Evolutionary conservation across 2,797 vertebrate species (phyloP).

Genomic region (Distichodus sexfasciatus): DNA sequence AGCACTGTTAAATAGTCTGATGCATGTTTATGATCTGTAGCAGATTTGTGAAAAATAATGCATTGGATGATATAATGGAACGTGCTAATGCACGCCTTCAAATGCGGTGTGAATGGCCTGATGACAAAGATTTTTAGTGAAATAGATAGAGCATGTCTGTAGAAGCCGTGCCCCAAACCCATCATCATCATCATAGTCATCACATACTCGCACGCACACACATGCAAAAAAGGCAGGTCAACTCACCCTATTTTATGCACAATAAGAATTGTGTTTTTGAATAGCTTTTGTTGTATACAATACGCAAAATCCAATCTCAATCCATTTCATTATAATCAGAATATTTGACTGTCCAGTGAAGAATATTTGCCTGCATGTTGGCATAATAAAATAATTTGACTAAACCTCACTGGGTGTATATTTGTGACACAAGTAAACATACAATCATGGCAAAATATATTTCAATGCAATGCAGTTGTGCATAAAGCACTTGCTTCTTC

Average conservation of each 20-base stretch:
- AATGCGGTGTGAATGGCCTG: background rate
- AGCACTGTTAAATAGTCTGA: too few relatives aligned
- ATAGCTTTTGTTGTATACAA: slow-evolving; percentile 9
- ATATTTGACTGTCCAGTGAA: too few relatives aligned
- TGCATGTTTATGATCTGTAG: background rate
- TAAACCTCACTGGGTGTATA: too few relatives aligned
- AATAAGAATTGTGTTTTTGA: background rate
- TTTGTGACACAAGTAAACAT: too few relatives aligned
- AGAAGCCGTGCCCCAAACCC: background rate
- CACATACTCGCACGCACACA: background rate
- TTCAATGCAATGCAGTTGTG: background rate
- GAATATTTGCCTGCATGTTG: too few relatives aligned
- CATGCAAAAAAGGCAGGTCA: background rate
- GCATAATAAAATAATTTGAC: too few relatives aligned
- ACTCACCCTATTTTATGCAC: background rate
- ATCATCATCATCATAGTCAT: background rate
- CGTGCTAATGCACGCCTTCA: background rate
- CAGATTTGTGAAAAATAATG: background rate
- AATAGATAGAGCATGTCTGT: background rate
- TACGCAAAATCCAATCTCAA: background rate
- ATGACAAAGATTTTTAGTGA: background rate
- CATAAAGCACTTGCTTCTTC: background rate
- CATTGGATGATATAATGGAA: background rate
- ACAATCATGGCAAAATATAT: too few relatives aligned
- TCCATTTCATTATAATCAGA: too few relatives aligned